phyloP scores from a whole-genome alignment of 1,140 invertebrate genomes.

The Cepaea nemoralis region DNA sequence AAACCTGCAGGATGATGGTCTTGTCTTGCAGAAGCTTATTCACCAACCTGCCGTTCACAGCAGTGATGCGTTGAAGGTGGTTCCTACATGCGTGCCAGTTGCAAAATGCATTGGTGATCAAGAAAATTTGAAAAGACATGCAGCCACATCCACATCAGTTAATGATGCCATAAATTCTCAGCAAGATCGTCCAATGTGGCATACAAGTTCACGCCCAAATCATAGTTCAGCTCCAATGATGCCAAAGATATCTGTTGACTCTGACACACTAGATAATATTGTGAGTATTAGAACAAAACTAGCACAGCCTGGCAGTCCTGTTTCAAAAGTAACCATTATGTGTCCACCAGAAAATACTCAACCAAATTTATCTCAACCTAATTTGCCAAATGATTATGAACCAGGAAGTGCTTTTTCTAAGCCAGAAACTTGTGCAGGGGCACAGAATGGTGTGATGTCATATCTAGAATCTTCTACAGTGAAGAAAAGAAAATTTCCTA shows the following conservation, averaged over 20 bases:
- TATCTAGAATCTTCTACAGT: background rate
- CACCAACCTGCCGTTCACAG: background rate
- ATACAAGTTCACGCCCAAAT: background rate
- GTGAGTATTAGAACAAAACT: background rate
- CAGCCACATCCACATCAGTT: background rate
- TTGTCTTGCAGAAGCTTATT: background rate
- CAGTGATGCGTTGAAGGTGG: background rate
- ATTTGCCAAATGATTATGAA: background rate
- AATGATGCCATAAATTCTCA: background rate
- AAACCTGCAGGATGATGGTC: background rate
- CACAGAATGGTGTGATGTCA: background rate
- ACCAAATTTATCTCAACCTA: no score
- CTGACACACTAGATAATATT: background rate
- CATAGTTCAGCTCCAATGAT: background rate
- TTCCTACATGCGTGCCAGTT: background rate
- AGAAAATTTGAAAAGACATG: background rate
- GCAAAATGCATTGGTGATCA: background rate
- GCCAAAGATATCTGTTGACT: background rate
- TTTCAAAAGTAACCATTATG: background rate
- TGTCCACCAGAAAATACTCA: no score
- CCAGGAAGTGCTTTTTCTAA: conserved; percentile 1
- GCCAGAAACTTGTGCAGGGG: background rate
- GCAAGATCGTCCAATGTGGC: background rate
- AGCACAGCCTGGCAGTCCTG: background rate
- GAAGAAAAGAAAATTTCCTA: no score